These are phyloP conservation scores for Podarcis siculus DNA, from an alignment of 2,797 vertebrate species.

Conservation along the genomic window DNA sequence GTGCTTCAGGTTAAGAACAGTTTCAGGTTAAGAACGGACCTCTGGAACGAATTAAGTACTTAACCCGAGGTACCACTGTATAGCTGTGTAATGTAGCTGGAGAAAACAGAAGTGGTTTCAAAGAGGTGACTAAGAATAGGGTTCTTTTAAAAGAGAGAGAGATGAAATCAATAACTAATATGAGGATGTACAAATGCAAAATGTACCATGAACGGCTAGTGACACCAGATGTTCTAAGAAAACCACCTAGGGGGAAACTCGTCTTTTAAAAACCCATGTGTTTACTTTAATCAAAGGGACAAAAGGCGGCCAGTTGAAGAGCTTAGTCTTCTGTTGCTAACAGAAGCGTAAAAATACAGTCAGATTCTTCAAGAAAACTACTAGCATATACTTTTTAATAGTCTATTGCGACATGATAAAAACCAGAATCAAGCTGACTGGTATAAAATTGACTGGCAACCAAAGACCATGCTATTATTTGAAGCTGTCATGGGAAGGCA, in stretches of 20 bases:
- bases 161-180: conserved; percentile 54
- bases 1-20: no score
- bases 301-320: conserved; percentile 66
- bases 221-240: conserved; percentile 61
- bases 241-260: conserved; percentile 25
- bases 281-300: conserved; percentile 66
- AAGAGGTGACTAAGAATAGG: background rate
- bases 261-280: conserved; percentile 1
- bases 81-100: background rate
- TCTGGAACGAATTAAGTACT: no score
- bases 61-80: background rate
- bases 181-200: conserved; percentile 54
- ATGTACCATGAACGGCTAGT: conserved; percentile 49
- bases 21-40: no score
- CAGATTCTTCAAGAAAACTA: conserved; percentile 66
- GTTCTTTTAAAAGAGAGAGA: conserved; percentile 40
- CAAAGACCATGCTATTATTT: conserved; percentile 80
- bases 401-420: conserved; percentile 75
- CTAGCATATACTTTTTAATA: conserved; percentile 68
- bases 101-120: conserved; percentile 14
- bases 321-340: conserved; percentile 71
- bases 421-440: conserved; percentile 78
- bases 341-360: conserved; percentile 62
- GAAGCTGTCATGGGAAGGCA: conserved; percentile 80
- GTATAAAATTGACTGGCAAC: conserved; percentile 76